Conservation (phyloP, 2,797 vertebrate species). For the Aselliscus stoliczkanus region DNA sequence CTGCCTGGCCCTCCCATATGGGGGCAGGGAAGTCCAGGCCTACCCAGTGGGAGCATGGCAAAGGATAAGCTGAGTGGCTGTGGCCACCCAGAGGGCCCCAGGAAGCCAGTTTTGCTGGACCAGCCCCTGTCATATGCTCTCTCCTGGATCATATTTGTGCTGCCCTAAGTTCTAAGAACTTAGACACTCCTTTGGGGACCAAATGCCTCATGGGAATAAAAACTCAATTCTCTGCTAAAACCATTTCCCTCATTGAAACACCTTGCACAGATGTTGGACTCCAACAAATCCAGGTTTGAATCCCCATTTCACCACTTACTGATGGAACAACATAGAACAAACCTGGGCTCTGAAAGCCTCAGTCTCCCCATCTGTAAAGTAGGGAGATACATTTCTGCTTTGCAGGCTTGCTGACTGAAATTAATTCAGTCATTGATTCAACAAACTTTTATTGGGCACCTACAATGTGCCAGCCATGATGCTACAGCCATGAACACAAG, state of each 20-base stretch:
- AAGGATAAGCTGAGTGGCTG: background rate
- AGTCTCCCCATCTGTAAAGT: background rate
- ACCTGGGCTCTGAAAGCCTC: background rate
- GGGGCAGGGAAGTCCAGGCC: background rate
- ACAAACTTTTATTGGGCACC: background rate
- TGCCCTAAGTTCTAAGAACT: constrained; percentile 35
- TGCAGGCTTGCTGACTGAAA: background rate
- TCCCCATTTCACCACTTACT: background rate
- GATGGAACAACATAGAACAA: background rate
- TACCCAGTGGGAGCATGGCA: background rate
- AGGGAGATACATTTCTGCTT: background rate
- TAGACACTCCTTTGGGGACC: background rate
- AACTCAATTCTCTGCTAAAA: background rate
- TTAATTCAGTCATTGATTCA: background rate
- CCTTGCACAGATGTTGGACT: background rate
- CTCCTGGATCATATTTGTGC: background rate
- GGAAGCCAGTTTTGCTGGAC: background rate
- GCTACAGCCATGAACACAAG: background rate
- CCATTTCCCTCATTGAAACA: background rate
- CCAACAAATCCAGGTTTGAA: background rate
- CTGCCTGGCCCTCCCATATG: background rate
- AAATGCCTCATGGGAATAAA: background rate
- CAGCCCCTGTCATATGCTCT: background rate
- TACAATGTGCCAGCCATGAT: background rate
- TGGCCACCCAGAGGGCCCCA: no score